Evolutionary conservation across 2,888 invertebrate genomes (phyloP).

Genomic region (Tipula helvola): DNA sequence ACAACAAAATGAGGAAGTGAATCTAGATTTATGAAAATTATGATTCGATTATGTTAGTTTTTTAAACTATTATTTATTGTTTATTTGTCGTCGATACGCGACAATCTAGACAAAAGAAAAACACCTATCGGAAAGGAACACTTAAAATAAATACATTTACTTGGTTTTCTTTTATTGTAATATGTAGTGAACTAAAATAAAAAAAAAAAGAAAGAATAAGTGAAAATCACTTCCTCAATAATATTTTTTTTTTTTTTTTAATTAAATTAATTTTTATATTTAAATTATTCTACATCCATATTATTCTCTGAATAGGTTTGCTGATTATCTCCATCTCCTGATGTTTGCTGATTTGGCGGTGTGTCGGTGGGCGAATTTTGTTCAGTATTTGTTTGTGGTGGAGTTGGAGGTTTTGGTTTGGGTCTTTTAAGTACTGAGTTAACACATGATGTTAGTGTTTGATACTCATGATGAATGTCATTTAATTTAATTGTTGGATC

Average conservation of each 20-base stretch:
- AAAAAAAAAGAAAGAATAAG: background rate
- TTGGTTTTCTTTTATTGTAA: background rate
- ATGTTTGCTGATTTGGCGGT: slow-evolving; percentile 15
- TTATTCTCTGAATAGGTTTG: slow-evolving; percentile 20
- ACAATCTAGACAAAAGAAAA: background rate
- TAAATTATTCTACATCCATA: slow-evolving; percentile 16
- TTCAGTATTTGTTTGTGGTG: slow-evolving; percentile 33
- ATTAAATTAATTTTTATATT: background rate
- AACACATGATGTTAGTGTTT: slow-evolving; percentile 40
- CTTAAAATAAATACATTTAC: slow-evolving; percentile 4
- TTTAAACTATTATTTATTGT: background rate
- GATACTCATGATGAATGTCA: slow-evolving; percentile 67
- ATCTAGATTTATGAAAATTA: background rate
- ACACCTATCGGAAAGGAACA: slow-evolving; percentile 4
- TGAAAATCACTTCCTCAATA: background rate
- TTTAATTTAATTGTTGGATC: slow-evolving; percentile 65
- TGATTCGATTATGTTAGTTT: background rate
- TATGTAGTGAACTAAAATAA: background rate
- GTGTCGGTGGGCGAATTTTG: slow-evolving; percentile 5
- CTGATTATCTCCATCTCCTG: background rate
- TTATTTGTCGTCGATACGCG: background rate
- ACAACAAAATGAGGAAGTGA: background rate
- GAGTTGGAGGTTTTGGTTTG: slow-evolving; percentile 66
- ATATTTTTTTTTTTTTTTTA: background rate
- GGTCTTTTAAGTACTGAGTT: slow-evolving; percentile 79